Evolutionary conservation across 2,888 invertebrate genomes (phyloP), one percentile per base, ranked within the genome.

Genomic region (Nomada hirtipes): DNA sequence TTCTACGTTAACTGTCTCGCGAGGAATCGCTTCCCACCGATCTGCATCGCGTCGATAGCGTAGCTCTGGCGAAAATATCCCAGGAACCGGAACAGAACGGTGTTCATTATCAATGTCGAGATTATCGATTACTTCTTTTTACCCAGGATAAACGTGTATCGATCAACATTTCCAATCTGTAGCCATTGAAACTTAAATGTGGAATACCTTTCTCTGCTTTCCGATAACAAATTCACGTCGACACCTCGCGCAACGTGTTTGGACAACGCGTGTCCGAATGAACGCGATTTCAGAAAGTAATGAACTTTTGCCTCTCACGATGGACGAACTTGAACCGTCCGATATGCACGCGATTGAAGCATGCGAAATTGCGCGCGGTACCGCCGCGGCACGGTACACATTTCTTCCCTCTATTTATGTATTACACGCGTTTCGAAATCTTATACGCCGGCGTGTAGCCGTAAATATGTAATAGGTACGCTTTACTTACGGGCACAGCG

Each of bases 1-100:
- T 71, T 90, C 87, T 86, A 86, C 82, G 89, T 85, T 90, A 88
- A 87, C 90, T 87, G 88, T 87, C 87, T 83, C 65, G 82, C 71
- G 65, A 79, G 59, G 86, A 84, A 88, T 90, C 84, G 83, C 83
- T 90, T 90, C 89, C 82, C 88, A 86, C 84, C 86, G 83, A 86
- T 87, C 80, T 67, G 63, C 76, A 85, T 82, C 80, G 80, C 75
- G 26, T 60, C 76, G 76, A 77, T 76, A 44, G 23, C 73, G 70
- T 64, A 26, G 60, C 44, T 59, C 4, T 44, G 20, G 71, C 59
- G 64, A 82, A 85, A 87, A 73, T 72, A 70, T 47, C 63, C 29
- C 47, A 73, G 65, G 79, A 79, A 72, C 74, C 81, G 70, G 69
- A 67, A 72, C 63, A 26, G 20, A 47, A 42, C 20, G 57, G 29